These are phyloP conservation scores for Nothocercus nigrocapillus DNA, from an alignment of 2,113 vertebrate species.

Conservation along the genomic window DNA sequence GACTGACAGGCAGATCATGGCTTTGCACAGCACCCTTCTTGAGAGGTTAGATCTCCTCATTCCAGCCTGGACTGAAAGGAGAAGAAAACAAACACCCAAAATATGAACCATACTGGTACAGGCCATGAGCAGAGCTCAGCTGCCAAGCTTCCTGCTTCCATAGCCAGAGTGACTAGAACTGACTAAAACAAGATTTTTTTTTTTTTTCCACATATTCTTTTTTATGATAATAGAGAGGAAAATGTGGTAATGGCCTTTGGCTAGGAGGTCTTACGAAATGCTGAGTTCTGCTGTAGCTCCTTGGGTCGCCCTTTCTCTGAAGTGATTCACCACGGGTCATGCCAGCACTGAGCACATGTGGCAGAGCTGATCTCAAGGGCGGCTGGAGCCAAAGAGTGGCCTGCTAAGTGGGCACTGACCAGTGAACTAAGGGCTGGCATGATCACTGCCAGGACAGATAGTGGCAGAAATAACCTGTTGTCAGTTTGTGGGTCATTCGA, in stretches of 20 bases:
- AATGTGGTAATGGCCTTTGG: not conserved
- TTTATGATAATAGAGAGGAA: not conserved
- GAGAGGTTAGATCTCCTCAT: not conserved
- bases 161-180: not conserved
- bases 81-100: not conserved
- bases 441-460: not conserved
- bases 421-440: not conserved
- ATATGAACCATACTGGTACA: not conserved
- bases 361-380: not conserved
- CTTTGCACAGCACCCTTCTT: not conserved
- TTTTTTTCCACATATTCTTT: not conserved
- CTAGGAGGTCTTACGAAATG: not conserved
- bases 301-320: not conserved
- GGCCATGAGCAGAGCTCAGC: not conserved
- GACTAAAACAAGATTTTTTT: not conserved
- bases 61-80: not conserved
- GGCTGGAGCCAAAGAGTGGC: fast-evolving
- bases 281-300: not conserved
- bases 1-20: not conserved
- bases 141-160: not conserved
- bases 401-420: not conserved
- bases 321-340: not conserved
- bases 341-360: not conserved
- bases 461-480: not conserved
- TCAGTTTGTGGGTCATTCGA: not conserved